Evolutionary conservation across 2,113 vertebrate species (phyloP).

Genomic region (Apaloderma vittatum): DNA sequence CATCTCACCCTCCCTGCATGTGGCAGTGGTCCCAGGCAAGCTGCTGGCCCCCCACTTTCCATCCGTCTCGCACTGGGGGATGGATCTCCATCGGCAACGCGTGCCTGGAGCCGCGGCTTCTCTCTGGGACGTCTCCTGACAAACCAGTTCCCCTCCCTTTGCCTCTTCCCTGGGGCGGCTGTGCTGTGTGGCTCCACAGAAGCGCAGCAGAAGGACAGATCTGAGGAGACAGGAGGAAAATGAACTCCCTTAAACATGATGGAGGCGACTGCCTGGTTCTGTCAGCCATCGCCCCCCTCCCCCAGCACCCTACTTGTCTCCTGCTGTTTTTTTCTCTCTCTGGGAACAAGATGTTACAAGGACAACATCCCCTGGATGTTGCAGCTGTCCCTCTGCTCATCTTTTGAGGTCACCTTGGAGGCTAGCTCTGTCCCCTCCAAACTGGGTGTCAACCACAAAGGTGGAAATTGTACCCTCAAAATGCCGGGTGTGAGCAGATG

Average conservation of each 20-base stretch:
- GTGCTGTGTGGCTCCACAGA: not conserved
- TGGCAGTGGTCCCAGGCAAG: not conserved
- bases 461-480: not conserved
- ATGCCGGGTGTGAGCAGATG: accelerated
- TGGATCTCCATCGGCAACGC: not conserved
- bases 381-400: not conserved
- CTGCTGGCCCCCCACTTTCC: not conserved
- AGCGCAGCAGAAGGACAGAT: constrained; percentile 34
- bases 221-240: constrained; percentile 69
- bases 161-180: constrained; percentile 7
- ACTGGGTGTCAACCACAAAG: not conserved
- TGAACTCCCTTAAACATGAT: constrained; percentile 50
- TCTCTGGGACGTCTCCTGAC: not conserved
- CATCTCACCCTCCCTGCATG: accelerated
- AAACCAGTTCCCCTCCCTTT: not conserved
- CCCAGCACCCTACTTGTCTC: not conserved
- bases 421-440: not conserved
- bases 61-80: not conserved
- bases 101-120: not conserved
- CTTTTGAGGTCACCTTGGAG: constrained; percentile 28
- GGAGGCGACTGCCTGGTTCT: constrained; percentile 35
- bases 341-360: constrained; percentile 39
- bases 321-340: constrained; percentile 30
- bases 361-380: constrained; percentile 25
- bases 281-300: not conserved